Evolutionary conservation across 2,797 vertebrate genomes (phyloP).

Genomic region (Neosalanx taihuensis): DNA sequence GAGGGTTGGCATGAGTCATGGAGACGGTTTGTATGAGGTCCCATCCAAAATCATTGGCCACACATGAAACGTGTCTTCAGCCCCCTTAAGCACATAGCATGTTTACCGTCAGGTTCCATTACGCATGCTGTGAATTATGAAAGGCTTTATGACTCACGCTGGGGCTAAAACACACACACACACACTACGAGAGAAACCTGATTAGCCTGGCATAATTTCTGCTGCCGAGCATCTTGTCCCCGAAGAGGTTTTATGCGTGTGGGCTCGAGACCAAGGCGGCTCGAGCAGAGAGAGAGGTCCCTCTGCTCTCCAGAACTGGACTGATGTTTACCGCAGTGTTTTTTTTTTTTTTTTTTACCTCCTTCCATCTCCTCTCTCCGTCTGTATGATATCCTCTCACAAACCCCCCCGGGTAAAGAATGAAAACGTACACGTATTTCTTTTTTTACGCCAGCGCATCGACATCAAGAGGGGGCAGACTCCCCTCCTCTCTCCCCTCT

Average conservation of each 20-base stretch:
- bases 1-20: neutral
- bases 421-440: slow-evolving; percentile 4
- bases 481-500: slow-evolving; percentile 1
- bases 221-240: slow-evolving; percentile 48
- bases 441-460: slow-evolving; percentile 15
- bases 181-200: slow-evolving; percentile 32
- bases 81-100: slow-evolving; percentile 10
- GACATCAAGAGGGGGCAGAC: slow-evolving; percentile 12
- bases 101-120: slow-evolving; percentile 15
- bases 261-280: slow-evolving; percentile 1
- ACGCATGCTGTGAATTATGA: slow-evolving; percentile 17
- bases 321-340: slow-evolving; percentile 44
- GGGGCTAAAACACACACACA: slow-evolving; percentile 31
- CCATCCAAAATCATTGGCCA: neutral
- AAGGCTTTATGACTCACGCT: slow-evolving; percentile 24
- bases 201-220: slow-evolving; percentile 46
- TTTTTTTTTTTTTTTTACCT: neutral
- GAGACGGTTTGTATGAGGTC: neutral
- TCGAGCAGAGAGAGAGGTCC: slow-evolving; percentile 10
- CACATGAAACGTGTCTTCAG: neutral
- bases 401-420: slow-evolving; percentile 2
- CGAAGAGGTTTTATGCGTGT: slow-evolving; percentile 29
- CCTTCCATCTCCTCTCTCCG: slow-evolving; percentile 18
- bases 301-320: slow-evolving; percentile 23
- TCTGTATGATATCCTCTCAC: slow-evolving; percentile 13